These are phyloP conservation scores for Cantharis flavilabris DNA, from an alignment of 2,888 invertebrate genomes.

Conservation along the genomic window DNA sequence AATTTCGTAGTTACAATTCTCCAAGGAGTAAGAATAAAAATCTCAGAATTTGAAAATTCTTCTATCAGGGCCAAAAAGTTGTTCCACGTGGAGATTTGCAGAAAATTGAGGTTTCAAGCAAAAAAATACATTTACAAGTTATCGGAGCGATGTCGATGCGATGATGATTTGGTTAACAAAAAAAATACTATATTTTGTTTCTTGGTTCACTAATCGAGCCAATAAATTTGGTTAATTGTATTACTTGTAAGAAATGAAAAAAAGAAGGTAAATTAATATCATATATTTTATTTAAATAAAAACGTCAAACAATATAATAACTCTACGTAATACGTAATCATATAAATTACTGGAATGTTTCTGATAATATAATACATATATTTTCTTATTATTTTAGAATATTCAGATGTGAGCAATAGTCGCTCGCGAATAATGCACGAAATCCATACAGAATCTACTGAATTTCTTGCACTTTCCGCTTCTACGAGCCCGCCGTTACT, in stretches of 20 bases:
- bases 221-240: not conserved
- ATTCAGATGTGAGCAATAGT: constrained; percentile 58
- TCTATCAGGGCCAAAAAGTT: too few relatives aligned
- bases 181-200: too few relatives aligned
- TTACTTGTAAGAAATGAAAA: not conserved
- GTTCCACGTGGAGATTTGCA: too few relatives aligned
- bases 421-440: constrained; percentile 34
- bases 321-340: constrained; percentile 55
- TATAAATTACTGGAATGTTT: constrained; percentile 47
- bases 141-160: too few relatives aligned
- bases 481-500: constrained; percentile 54
- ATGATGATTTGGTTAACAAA: too few relatives aligned
- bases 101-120: too few relatives aligned
- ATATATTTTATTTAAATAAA: constrained; percentile 43
- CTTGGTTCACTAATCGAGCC: too few relatives aligned
- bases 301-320: constrained; percentile 24
- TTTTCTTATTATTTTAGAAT: constrained; percentile 57
- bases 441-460: constrained; percentile 28
- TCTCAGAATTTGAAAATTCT: too few relatives aligned
- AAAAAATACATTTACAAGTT: too few relatives aligned
- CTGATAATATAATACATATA: constrained; percentile 54
- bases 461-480: constrained; percentile 42
- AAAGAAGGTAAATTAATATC: constrained; percentile 3
- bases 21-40: too few relatives aligned
- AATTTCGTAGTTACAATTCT: too few relatives aligned